Conservation (phyloP, 1,140 invertebrate genomes). For the Macrosteles quadrilineatus region DNA sequence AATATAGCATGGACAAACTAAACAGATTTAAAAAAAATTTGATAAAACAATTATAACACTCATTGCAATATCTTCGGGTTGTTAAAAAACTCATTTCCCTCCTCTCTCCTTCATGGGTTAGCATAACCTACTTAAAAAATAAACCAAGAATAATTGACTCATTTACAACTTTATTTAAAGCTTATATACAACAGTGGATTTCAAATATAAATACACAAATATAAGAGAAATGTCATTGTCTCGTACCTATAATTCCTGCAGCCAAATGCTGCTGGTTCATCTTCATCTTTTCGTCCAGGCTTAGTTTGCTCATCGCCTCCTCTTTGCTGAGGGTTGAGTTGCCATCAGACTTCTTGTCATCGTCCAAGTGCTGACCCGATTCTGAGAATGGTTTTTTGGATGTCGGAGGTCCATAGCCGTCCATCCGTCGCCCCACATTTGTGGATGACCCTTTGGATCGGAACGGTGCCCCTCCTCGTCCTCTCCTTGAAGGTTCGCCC, state of each 20-base stretch:
- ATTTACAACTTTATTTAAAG: neutral
- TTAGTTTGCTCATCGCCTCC: constrained; percentile 37
- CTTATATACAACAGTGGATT: neutral
- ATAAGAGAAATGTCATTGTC: neutral
- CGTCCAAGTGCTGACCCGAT: neutral
- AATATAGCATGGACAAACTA: no score
- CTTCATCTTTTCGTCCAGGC: constrained; percentile 65
- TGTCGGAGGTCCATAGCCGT: constrained; percentile 34
- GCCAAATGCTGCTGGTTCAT: constrained; percentile 66
- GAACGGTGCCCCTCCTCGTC: constrained; percentile 16
- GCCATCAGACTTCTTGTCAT: constrained; percentile 23
- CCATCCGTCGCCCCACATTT: constrained; percentile 37
- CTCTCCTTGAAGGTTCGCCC: constrained; percentile 29
- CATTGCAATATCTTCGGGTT: no score
- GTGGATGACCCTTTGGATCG: constrained; percentile 1
- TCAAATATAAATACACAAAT: constrained; percentile 9
- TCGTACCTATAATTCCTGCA: constrained; percentile 60
- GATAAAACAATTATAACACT: no score
- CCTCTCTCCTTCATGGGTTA: no score
- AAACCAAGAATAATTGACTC: neutral
- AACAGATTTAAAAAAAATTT: no score
- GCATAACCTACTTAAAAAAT: neutral
- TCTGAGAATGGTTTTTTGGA: constrained; percentile 29
- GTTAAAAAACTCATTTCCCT: no score
- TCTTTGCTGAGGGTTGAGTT: neutral